Conservation (phyloP, 2,113 vertebrate species). For the Xenus cinereus region DNA sequence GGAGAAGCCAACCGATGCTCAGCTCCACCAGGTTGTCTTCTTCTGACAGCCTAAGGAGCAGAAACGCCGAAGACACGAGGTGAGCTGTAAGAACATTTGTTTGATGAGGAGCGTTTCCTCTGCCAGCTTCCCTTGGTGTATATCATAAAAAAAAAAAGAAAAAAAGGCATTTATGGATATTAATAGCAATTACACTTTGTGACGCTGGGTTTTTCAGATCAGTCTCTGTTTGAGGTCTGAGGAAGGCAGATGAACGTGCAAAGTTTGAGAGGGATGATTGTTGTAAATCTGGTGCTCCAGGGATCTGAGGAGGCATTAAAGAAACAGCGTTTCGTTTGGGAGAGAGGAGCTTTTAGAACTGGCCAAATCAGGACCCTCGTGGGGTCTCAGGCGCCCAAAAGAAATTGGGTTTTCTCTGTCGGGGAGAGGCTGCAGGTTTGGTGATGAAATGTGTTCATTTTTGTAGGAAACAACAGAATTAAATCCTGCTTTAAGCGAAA, state of each 20-base stretch:
- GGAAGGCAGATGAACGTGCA: not conserved
- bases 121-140: not conserved
- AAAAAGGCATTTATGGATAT: not conserved
- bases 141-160: not conserved
- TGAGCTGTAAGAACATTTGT: not conserved
- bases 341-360: not conserved
- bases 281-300: not conserved
- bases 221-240: not conserved
- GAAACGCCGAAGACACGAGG: not conserved
- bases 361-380: not conserved
- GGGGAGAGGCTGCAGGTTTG: not conserved
- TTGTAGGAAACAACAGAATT: not conserved
- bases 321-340: not conserved
- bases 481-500: constrained; percentile 1
- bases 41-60: not conserved
- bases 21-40: not conserved
- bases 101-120: not conserved
- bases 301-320: not conserved
- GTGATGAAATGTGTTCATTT: constrained; percentile 7
- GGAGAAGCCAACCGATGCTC: not conserved
- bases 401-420: not conserved
- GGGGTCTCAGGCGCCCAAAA: not conserved
- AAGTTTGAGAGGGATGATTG: not conserved
- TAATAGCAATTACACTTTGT: not conserved
- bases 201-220: not conserved